Evolutionary conservation across 1,140 invertebrate genomes (phyloP).

Genomic region (Neomicropteryx cornuta): DNA sequence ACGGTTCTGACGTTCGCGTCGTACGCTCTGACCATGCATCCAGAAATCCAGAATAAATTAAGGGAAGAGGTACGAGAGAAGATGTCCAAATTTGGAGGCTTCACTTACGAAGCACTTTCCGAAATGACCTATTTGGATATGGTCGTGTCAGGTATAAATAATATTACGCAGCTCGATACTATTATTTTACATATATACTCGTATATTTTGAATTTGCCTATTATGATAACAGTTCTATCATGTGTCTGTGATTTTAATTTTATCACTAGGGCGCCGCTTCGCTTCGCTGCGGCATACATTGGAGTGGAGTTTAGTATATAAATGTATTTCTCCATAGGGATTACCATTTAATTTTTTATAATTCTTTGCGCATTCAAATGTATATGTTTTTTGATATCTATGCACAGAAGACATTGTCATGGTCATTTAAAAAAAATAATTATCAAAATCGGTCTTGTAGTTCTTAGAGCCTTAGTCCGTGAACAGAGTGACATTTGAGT

Average conservation of each 20-base stretch:
- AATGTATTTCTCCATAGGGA: too few relatives aligned
- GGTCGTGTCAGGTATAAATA: slow-evolving; percentile 31
- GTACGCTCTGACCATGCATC: slow-evolving; percentile 45
- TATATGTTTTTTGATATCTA: too few relatives aligned
- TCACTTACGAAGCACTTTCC: slow-evolving; percentile 44
- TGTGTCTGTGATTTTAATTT: neutral
- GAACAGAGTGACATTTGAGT: too few relatives aligned
- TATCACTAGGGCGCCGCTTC: neutral
- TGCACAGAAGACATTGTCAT: too few relatives aligned
- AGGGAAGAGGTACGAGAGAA: slow-evolving; percentile 43
- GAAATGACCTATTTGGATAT: slow-evolving; percentile 43
- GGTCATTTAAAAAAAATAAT: too few relatives aligned
- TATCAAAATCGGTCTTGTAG: too few relatives aligned
- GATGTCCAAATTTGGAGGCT: slow-evolving; percentile 27
- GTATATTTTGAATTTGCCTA: neutral
- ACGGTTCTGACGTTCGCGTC: slow-evolving; percentile 41
- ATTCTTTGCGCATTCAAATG: too few relatives aligned
- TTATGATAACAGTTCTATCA: neutral
- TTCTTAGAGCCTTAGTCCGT: too few relatives aligned
- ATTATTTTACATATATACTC: slow-evolving; percentile 1
- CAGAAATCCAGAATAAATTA: slow-evolving; percentile 47
- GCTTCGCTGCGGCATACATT: neutral
- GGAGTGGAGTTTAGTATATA: neutral
- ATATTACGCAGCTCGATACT: neutral
- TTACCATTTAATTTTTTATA: too few relatives aligned